Evolutionary conservation across 1,140 invertebrate genomes (phyloP), one percentile per base, ranked within the genome.

Genomic region (Ceratina japonica): DNA sequence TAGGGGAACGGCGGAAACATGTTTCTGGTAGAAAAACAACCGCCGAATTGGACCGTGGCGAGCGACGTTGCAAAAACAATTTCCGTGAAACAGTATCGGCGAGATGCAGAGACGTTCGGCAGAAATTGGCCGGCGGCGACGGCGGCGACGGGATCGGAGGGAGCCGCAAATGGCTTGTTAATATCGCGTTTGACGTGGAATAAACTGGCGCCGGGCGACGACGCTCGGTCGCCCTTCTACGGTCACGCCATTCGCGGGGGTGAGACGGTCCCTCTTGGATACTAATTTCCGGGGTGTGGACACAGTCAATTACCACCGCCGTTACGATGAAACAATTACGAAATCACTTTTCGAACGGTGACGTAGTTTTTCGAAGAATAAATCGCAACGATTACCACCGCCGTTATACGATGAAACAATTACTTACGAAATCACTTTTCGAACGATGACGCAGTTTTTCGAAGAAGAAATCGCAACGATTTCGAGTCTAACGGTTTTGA

Each of bases 251-350:
- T 76, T 61, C 58, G 13, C 7, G 13, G 27, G 51, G 62, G 18
- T 56, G 49, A 37, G 37, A 0, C 44, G 24, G 65, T 51, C 54
- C 52, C 69, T 37, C 68, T 71, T 64, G 80, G 87, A 87, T 87
- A 86, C 82, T 87, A 86, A 86, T 87, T 79, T 76, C 56, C 59
- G 51, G 62, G 27, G 63, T 51, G 51, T 22, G 63, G 22, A 10
- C 54, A 16, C n/a, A 18, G n/a, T 56, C n/a, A 56, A 56, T 18
- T 56, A 56, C n/a, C n/a, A n/a, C n/a, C n/a, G n/a, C n/a, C n/a
- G n/a, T 0, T 16, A 16, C 54, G 54, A 56, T 7, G 54, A 13
- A 1, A 16, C 13, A 56, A 44, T 44, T 44, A 44, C 37, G n/a
- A n/a, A 44, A 44, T 44, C 10, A 44, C 37, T 10, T 8, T 44